Evolutionary conservation across 1,140 invertebrate genomes (phyloP).

Genomic region (Chionoecetes opilio): DNA sequence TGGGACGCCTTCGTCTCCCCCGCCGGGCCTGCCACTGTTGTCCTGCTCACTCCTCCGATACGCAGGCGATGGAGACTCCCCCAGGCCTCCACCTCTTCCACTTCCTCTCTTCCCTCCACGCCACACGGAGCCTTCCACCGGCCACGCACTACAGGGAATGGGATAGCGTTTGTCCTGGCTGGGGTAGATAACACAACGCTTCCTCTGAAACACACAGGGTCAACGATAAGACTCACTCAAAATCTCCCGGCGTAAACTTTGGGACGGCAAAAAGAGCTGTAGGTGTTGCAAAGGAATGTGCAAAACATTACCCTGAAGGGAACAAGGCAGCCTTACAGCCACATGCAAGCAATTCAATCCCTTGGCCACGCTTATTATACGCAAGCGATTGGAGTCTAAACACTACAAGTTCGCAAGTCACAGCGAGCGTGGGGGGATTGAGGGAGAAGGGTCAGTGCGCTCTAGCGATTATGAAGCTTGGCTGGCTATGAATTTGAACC

Average conservation of each 20-base stretch:
- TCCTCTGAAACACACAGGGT: constrained; percentile 82
- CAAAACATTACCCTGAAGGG: not conserved
- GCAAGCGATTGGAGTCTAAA: not conserved
- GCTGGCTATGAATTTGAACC: not conserved
- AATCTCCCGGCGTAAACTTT: no score
- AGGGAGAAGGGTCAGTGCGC: no score
- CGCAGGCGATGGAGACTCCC: constrained; percentile 32
- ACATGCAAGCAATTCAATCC: not conserved
- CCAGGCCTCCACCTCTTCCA: not conserved
- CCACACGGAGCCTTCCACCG: no score
- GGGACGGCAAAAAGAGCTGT: not conserved
- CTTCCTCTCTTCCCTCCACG: constrained; percentile 32
- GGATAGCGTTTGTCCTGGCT: constrained; percentile 84
- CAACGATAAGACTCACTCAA: not conserved
- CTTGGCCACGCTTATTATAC: not conserved
- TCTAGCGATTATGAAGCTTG: not conserved
- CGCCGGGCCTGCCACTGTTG: constrained; percentile 68
- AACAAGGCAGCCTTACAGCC: not conserved
- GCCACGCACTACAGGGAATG: constrained; percentile 77
- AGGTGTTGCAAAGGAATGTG: not conserved
- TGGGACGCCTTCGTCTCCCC: not conserved
- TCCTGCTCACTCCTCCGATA: constrained; percentile 79
- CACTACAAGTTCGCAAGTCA: not conserved
- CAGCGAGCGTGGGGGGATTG: not conserved
- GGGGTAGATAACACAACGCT: constrained; percentile 83